These are phyloP conservation scores for Numenius phaeopus DNA, from an alignment of 2,797 vertebrate genomes.

Conservation along the genomic window DNA sequence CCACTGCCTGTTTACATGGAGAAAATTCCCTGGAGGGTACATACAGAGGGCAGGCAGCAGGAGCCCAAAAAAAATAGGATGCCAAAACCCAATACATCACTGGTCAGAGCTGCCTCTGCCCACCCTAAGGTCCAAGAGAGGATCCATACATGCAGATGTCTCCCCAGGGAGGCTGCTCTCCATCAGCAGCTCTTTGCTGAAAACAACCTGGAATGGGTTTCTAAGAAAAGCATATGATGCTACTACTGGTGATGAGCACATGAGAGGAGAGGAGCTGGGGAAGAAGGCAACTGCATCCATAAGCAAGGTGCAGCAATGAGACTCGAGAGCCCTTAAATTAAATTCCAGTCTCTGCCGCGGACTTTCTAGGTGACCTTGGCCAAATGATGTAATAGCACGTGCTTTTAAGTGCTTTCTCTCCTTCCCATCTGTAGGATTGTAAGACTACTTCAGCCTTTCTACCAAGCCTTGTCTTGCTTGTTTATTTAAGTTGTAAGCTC, in stretches of 20 bases:
- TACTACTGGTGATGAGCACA: neutral
- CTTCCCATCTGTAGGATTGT: neutral
- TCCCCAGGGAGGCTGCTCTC: neutral
- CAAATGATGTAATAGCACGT: constrained; percentile 1
- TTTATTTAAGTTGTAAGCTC: constrained; percentile 28
- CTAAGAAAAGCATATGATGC: neutral
- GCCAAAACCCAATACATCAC: neutral
- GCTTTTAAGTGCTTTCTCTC: constrained; percentile 36
- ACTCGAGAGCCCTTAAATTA: neutral
- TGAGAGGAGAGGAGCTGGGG: neutral
- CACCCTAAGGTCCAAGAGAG: neutral
- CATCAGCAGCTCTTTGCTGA: neutral
- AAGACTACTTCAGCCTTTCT: constrained; percentile 5
- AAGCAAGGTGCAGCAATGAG: neutral
- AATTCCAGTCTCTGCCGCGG: neutral
- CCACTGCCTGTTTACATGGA: constrained; percentile 39
- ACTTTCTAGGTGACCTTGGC: neutral
- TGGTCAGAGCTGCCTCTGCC: neutral
- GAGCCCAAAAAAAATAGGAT: neutral
- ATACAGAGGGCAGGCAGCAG: neutral
- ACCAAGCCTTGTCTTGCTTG: neutral
- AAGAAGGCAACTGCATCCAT: neutral
- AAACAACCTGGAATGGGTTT: neutral
- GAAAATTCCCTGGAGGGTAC: constrained; percentile 38
- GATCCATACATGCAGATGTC: neutral